Evolutionary conservation across 2,888 invertebrate genomes (phyloP), one percentile per base, ranked within the genome.

Genomic region (Ceratothoa steindachneri): DNA sequence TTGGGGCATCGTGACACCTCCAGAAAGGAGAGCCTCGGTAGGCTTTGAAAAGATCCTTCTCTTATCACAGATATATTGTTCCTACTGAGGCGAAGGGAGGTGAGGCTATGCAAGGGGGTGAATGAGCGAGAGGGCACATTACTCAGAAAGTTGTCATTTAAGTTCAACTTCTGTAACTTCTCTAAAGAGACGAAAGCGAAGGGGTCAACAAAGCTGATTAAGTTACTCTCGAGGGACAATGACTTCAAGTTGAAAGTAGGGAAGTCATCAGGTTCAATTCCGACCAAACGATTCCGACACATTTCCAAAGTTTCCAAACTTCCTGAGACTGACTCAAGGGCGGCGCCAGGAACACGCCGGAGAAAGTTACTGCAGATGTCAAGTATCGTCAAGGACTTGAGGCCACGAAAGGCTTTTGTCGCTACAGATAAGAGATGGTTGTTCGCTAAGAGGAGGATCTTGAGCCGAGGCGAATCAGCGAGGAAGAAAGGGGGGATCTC

Each of bases 361-460:
- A 77, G 73, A 60, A 71, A 71, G 64, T 77, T 75, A n/a, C 69
- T 68, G 30, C 77, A 73, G 24, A 77, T 53, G 60, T 77, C 75
- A 55, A 77, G 72, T 41, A 72, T 66, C 19, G 68, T 66, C 27
- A 77, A 64, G 31, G 53, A 51, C 28, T 52, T 51, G 12, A 71
- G 67, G 12, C 75, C 75, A 9, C 77, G 67, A 55, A 77, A 77
- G 41, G 75, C 71, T 30, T 67, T 51, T 52, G 41, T 60, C 1
- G 70, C 29, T 24, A 77, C 30, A 53, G 53, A n/a, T 52, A 72
- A 68, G 15, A 77, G 73, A 12, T 69, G 67, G 65, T 77, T 77
- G 66, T 77, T 74, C 19, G 75, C 72, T 19, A 77, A 52, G 5
- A 75, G 68, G 12, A 77, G 66, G 28, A 75, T 69, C 31, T 60